Conservation (phyloP, 2,797 vertebrate species). For the Saxicola maurus region DNA sequence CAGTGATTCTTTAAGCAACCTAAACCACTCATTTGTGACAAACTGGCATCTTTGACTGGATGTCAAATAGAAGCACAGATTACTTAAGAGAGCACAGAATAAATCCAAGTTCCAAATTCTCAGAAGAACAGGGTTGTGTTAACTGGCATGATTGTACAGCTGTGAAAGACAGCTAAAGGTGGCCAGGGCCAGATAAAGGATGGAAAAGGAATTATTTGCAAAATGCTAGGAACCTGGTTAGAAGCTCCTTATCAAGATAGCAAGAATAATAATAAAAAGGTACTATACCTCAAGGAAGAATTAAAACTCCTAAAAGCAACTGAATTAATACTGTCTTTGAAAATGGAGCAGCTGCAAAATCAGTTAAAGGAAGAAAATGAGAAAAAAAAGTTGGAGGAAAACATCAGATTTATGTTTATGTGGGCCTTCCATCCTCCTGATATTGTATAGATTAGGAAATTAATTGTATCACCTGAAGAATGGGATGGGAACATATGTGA, state of each 20-base stretch:
- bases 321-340: background rate
- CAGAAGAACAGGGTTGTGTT: background rate
- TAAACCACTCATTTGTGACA: background rate
- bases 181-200: background rate
- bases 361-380: background rate
- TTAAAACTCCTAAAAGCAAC: background rate
- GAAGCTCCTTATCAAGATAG: background rate
- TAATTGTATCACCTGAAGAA: background rate
- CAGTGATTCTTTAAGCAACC: background rate
- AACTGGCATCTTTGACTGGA: background rate
- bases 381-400: background rate
- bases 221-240: background rate
- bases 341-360: background rate
- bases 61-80: background rate
- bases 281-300: background rate
- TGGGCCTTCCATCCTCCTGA: background rate
- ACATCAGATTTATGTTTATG: background rate
- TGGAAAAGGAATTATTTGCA: background rate
- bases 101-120: background rate
- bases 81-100: background rate
- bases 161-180: background rate
- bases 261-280: background rate
- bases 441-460: background rate
- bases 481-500: background rate
- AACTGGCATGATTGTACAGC: background rate